phyloP scores from a whole-genome alignment of 2,113 vertebrate species.

The Mustela lutreola region DNA sequence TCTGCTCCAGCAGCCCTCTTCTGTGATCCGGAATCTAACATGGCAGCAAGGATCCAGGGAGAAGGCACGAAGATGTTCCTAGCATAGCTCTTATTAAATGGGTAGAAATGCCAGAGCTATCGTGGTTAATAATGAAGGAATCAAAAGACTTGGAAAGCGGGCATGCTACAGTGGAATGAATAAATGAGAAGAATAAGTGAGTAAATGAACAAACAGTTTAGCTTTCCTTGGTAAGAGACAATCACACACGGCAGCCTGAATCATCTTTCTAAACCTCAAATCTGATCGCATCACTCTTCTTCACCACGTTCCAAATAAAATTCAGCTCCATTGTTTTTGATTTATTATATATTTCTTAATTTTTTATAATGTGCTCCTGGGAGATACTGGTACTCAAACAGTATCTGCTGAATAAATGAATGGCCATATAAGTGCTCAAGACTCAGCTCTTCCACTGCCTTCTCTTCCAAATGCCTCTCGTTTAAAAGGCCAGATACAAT shows the following conservation, averaged over 20 bases:
- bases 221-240: not conserved
- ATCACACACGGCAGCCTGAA: not conserved
- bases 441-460: not conserved
- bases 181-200: not conserved
- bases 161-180: not conserved
- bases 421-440: not conserved
- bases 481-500: not conserved
- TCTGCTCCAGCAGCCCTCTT: not conserved
- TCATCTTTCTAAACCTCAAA: not conserved
- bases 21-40: not conserved
- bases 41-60: not conserved
- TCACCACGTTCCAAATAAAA: not conserved
- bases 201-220: not conserved
- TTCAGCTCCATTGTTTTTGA: not conserved
- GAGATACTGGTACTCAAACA: not conserved
- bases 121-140: not conserved
- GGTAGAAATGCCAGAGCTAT: not conserved
- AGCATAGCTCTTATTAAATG: not conserved
- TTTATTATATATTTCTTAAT: not conserved
- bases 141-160: not conserved
- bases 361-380: not conserved
- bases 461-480: conserved; percentile 4
- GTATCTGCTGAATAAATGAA: not conserved
- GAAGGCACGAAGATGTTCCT: rapidly evolving
- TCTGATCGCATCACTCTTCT: not conserved